These are phyloP conservation scores for Psittacus erithacus DNA, from an alignment of 2,113 vertebrate species.

Conservation along the genomic window DNA sequence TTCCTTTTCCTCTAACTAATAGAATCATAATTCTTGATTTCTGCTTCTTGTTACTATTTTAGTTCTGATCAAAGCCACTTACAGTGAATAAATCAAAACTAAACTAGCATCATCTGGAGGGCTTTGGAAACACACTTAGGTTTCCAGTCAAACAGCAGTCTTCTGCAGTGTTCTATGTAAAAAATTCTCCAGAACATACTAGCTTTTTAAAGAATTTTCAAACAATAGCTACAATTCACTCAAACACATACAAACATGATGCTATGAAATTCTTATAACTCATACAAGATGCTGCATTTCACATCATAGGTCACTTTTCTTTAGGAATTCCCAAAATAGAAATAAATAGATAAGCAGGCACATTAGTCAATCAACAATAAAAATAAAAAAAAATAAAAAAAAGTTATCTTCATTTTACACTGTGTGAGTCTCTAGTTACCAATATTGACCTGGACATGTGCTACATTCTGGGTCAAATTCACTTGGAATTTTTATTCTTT, in stretches of 20 bases:
- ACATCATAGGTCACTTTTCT: not conserved
- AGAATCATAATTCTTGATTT: not conserved
- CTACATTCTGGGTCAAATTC: not conserved
- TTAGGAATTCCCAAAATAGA: not conserved
- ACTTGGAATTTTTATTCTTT: not conserved
- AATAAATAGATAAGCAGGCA: not conserved
- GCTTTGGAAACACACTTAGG: not conserved
- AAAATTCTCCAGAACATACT: not conserved
- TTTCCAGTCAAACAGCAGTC: not conserved
- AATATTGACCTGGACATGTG: not conserved
- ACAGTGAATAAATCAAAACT: not conserved
- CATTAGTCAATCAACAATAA: not conserved
- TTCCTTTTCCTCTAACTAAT: not conserved
- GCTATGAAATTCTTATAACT: not conserved
- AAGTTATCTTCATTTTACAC: not conserved
- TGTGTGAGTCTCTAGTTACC: not conserved
- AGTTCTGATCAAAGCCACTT: not conserved
- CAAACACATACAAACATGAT: not conserved
- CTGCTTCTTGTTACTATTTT: not conserved
- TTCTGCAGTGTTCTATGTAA: not conserved
- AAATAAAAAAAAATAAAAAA: not conserved
- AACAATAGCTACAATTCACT: not conserved
- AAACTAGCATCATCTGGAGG: not conserved
- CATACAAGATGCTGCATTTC: not conserved
- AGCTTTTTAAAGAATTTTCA: not conserved